phyloP scores from a whole-genome alignment of 2,113 vertebrate species.

The Microcebus tavaratra region DNA sequence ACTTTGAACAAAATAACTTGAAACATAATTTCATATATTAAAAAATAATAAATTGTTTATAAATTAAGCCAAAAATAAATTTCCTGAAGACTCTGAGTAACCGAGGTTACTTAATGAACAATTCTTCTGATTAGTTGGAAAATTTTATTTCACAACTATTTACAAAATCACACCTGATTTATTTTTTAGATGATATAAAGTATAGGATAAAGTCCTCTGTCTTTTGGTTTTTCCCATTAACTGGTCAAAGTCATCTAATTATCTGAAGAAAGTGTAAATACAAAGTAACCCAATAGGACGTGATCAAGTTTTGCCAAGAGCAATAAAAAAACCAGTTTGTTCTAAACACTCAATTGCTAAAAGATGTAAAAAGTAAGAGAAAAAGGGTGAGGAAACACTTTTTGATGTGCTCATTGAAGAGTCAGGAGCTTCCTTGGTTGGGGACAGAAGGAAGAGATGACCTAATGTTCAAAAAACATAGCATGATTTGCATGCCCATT shows the following conservation, averaged over 20 bases:
- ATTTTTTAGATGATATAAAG: background rate
- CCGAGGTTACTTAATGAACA: background rate
- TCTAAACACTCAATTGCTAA: background rate
- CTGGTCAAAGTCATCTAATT: background rate
- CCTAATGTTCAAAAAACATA: background rate
- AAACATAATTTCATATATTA: background rate
- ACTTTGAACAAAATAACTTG: conserved; percentile 8
- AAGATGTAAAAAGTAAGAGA: background rate
- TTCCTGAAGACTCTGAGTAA: background rate
- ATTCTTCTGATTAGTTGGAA: background rate
- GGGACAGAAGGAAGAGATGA: background rate
- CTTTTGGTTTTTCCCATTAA: background rate
- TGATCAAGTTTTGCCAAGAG: background rate
- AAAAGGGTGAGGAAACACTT: background rate
- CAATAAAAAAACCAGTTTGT: background rate
- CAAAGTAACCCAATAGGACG: background rate
- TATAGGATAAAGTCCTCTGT: background rate
- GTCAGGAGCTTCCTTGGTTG: background rate
- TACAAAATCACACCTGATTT: background rate
- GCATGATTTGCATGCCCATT: background rate
- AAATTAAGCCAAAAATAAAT: background rate
- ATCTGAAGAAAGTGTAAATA: background rate
- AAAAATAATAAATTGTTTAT: conserved; percentile 10
- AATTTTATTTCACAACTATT: background rate
- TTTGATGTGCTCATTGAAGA: background rate